These are phyloP conservation scores for Mythimna albipuncta DNA, from an alignment of 2,888 invertebrate genomes.

Conservation along the genomic window DNA sequence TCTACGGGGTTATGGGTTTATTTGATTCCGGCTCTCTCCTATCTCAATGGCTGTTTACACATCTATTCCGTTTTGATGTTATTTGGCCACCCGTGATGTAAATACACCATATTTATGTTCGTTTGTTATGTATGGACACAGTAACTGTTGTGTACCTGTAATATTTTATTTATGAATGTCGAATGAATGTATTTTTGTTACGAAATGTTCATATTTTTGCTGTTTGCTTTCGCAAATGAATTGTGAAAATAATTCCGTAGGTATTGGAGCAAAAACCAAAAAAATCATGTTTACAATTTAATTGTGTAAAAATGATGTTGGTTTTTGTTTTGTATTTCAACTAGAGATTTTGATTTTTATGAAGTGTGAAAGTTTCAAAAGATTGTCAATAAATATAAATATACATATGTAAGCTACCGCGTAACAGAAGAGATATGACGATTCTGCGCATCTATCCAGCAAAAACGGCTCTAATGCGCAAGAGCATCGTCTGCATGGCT, in stretches of 20 bases:
- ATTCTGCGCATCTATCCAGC: no score
- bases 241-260: background rate
- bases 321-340: no score
- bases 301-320: background rate
- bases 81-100: slow-evolving; percentile 17
- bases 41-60: slow-evolving; percentile 47
- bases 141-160: background rate
- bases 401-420: no score
- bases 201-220: background rate
- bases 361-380: background rate
- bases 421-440: no score
- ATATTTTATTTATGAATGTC: background rate
- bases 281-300: background rate
- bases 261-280: background rate
- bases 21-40: slow-evolving; percentile 53
- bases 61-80: slow-evolving; percentile 26
- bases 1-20: slow-evolving; percentile 42
- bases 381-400: background rate
- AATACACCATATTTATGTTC: slow-evolving; percentile 13
- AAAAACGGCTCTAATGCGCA: no score
- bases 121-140: background rate
- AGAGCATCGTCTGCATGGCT: no score
- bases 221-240: background rate
- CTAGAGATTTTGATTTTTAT: background rate
- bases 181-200: background rate